Base-by-base conservation (phyloP, 23 tunicate species). In the Botrylloides violaceus region DNA sequence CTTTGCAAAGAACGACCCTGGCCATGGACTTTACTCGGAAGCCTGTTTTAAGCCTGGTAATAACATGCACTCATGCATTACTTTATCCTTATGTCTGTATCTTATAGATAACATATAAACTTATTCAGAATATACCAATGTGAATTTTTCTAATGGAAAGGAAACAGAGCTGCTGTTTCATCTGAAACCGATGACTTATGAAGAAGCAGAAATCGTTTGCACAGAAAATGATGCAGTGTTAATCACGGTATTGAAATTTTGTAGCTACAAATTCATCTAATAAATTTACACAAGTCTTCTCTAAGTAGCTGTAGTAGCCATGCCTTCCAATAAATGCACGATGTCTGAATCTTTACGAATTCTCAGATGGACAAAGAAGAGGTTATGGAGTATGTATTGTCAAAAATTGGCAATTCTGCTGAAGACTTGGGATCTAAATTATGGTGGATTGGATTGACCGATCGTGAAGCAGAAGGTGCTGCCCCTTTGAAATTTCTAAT, bases 381-480 rank as follows among this genome's bases (percentile, higher is more conserved):
- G 19, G 23, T 68, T 21, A 9, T 37, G 12, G 58, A 68, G 22
- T 2, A 35, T 37, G 36, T 43, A 0, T 20, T 36, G 25, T 56
- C 43, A 23, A 68, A 68, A 22, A 68, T 68, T 20, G 28, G 22
- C 21, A 43, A 12, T 36, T 39, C 58, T 15, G 27, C 36, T 5
- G 74, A 68, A 1, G 61, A 5, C 32, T 60, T 64, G 61, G 90
- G 90, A 9, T 64, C 33, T 29, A 27, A 43, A 34, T 48, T 43
- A 25, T 83, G 81, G 70, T 83, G 90, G 90, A 70, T 83, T 60
- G 90, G 90, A n/a, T 38, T 83, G 82, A 58, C 32, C 34, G 90
- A 83, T 55, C 70, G 71, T 59, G 53, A 57, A 37, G 72, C 65
- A 1, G 90, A 83, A 83, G 82, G 90, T 83, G n/a, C n/a, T n/a